phyloP scores from a whole-genome alignment of 2,888 invertebrate species.

The Thumatha senex region DNA sequence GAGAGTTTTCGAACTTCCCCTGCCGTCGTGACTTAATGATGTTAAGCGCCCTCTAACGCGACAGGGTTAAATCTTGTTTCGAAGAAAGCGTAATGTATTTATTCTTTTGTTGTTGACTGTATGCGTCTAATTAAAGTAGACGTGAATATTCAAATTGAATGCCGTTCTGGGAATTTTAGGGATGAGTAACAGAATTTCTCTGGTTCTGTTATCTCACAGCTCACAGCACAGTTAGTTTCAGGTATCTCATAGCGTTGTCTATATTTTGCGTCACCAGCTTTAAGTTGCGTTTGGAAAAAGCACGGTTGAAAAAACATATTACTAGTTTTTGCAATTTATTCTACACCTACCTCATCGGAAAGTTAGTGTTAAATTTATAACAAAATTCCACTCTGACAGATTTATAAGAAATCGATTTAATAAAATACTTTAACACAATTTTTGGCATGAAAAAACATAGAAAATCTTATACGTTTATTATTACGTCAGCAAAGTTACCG shows the following conservation, averaged over 20 bases:
- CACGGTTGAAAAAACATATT: background rate
- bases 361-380: too few relatives aligned
- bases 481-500: conserved; percentile 1
- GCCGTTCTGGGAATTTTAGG: conserved; percentile 37
- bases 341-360: background rate
- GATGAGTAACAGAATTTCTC: conserved; percentile 27
- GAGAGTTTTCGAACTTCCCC: conserved; percentile 37
- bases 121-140: conserved; percentile 49
- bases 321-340: background rate
- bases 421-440: background rate
- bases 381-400: too few relatives aligned
- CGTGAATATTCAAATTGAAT: conserved; percentile 46
- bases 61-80: conserved; percentile 49
- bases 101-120: too few relatives aligned
- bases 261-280: too few relatives aligned
- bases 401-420: too few relatives aligned
- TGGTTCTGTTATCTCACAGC: too few relatives aligned
- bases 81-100: conserved; percentile 42
- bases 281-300: too few relatives aligned
- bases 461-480: background rate
- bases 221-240: too few relatives aligned
- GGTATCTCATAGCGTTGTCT: too few relatives aligned
- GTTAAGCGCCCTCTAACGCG: conserved; percentile 40
- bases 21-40: conserved; percentile 42
- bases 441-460: background rate